A percentile compares a stretch with the other conserved stretches of the same genome.
These are phyloP conservation scores for Sipha maydis DNA, from an alignment of 2,888 invertebrate species.

Conservation along the genomic window DNA sequence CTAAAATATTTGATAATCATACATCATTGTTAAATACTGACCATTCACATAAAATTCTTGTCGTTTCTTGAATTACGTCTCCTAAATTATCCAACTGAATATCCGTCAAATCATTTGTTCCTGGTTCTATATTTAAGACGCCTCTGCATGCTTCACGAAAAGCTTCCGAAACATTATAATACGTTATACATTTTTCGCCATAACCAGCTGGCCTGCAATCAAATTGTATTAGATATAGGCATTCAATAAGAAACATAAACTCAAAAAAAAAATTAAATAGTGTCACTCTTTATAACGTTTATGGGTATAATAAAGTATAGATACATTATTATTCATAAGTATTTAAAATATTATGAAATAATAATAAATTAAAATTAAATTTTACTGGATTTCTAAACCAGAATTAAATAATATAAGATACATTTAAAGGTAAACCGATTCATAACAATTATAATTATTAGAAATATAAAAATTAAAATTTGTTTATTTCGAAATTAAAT, in stretches of 20 bases:
- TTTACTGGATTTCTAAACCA: neutral
- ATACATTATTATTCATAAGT: too few relatives aligned
- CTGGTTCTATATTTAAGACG: constrained; percentile 64
- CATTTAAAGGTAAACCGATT: neutral
- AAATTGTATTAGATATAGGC: neutral
- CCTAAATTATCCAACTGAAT: constrained; percentile 66
- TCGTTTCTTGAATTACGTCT: constrained; percentile 67
- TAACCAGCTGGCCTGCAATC: constrained; percentile 39
- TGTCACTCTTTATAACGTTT: neutral
- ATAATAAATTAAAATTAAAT: neutral
- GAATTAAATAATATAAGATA: neutral
- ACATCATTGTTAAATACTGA: constrained; percentile 63
- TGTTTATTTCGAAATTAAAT: neutral
- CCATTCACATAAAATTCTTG: constrained; percentile 67
- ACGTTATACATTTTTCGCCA: constrained; percentile 65
- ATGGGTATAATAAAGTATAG: too few relatives aligned
- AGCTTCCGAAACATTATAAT: constrained; percentile 66
- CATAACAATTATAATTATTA: neutral
- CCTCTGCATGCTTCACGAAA: constrained; percentile 65
- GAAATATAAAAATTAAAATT: neutral
- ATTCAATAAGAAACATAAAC: neutral
- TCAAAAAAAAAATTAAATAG: neutral
- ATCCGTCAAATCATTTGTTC: constrained; percentile 63
- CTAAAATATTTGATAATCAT: too few relatives aligned
- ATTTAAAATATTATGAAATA: neutral